phyloP scores from a whole-genome alignment of 2,888 invertebrate genomes.

The Sussaba pulchella region DNA sequence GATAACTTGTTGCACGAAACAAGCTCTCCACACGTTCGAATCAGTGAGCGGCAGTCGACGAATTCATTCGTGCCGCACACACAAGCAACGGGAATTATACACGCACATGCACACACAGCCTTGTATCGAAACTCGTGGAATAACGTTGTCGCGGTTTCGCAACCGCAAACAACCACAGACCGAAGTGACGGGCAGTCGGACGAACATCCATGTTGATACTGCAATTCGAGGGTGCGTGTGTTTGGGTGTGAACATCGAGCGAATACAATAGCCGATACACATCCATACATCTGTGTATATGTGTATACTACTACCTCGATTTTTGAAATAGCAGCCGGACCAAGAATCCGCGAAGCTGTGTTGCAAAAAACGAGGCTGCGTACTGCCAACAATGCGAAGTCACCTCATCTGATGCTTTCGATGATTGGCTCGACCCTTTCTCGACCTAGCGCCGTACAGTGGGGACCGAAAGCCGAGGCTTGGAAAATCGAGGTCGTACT shows the following conservation, averaged over 20 bases:
- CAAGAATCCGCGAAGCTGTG: no score
- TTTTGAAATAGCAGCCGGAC: no score
- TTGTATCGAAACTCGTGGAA: slow-evolving; percentile 38
- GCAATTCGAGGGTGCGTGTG: neutral
- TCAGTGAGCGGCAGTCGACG: neutral
- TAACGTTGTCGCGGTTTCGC: slow-evolving; percentile 55
- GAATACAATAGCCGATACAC: neutral
- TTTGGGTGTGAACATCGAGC: neutral
- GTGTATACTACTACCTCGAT: no score
- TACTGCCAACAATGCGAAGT: no score
- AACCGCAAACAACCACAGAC: slow-evolving; percentile 52
- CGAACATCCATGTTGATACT: slow-evolving; percentile 12
- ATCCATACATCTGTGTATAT: neutral
- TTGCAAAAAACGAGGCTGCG: no score
- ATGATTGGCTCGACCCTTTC: no score
- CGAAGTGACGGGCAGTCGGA: neutral
- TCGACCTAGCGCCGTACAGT: no score
- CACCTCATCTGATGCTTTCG: no score
- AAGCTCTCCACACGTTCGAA: slow-evolving; percentile 2
- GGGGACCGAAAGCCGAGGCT: no score
- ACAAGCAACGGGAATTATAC: neutral
- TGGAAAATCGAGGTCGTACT: no score
- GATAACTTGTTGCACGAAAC: slow-evolving; percentile 21
- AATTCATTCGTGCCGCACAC: neutral
- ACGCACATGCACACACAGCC: neutral